These are phyloP conservation scores for Abscondita cerata DNA, from an alignment of 2,888 invertebrate genomes.

Conservation along the genomic window DNA sequence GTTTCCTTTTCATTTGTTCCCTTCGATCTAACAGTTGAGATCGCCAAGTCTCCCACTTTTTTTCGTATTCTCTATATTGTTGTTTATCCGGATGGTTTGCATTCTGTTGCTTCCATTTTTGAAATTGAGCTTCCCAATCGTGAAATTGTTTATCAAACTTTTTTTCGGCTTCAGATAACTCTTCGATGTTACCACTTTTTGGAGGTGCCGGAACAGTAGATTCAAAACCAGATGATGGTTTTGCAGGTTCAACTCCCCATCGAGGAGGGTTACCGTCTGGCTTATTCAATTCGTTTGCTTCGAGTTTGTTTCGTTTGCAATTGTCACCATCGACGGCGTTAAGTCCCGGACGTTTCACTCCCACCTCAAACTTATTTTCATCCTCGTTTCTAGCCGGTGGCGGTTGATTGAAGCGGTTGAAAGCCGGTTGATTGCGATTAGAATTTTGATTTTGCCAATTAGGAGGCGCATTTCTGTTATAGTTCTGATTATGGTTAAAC, in stretches of 20 bases:
- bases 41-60: conserved; percentile 86
- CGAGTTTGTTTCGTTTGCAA: conserved; percentile 38
- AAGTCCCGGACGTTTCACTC: conserved; percentile 32
- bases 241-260: conserved; percentile 5
- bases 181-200: conserved; percentile 43
- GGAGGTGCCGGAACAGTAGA: conserved; percentile 41
- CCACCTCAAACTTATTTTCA: conserved; percentile 14
- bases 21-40: conserved; percentile 79
- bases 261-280: conserved; percentile 4
- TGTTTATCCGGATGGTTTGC: conserved; percentile 90
- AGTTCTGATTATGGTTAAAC: conserved; percentile 19
- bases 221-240: neutral
- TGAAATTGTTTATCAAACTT: conserved; percentile 88
- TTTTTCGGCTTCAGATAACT: conserved; percentile 73
- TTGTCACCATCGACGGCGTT: conserved; percentile 27
- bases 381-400: conserved; percentile 3
- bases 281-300: conserved; percentile 17
- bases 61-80: conserved; percentile 84
- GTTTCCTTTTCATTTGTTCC: conserved; percentile 80
- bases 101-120: conserved; percentile 90
- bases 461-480: conserved; percentile 14
- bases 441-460: conserved; percentile 26
- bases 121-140: conserved; percentile 91
- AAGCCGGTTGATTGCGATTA: conserved; percentile 7
- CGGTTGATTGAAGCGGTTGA: conserved; percentile 23